Percentiles rank a stretch among this genome's conserved stretches.
These are phyloP conservation scores for Ennomos fuscantarius DNA, from an alignment of 2,888 invertebrate genomes.

Conservation along the genomic window DNA sequence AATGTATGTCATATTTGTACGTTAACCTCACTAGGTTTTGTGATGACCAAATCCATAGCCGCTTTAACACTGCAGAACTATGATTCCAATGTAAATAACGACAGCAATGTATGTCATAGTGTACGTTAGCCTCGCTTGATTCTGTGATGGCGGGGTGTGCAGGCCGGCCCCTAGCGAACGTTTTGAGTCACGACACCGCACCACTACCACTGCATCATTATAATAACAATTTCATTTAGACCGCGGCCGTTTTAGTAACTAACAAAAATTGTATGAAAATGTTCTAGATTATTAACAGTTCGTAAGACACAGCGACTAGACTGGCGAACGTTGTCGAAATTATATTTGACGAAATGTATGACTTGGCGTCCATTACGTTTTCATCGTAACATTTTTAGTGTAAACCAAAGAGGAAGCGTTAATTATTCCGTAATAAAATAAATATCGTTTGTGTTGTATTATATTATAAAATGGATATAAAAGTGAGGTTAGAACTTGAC, in stretches of 20 bases:
- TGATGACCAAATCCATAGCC: slow-evolving; percentile 8
- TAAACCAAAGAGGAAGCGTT: neutral
- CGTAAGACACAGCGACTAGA: too few species aligned
- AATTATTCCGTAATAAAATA: neutral
- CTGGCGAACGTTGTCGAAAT: too few species aligned
- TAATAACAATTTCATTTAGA: neutral
- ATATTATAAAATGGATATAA: neutral
- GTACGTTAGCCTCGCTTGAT: neutral
- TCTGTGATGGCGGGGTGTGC: neutral
- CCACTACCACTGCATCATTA: slow-evolving; percentile 10
- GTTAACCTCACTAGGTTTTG: too few species aligned
- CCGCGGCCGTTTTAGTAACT: too few species aligned
- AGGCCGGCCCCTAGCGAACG: slow-evolving; percentile 8
- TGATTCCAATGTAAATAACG: neutral
- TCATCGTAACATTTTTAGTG: neutral
- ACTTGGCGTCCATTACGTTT: neutral
- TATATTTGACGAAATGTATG: too few species aligned
- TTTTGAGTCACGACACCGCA: slow-evolving; percentile 23
- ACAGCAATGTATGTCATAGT: slow-evolving; percentile 10
- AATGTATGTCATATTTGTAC: slow-evolving; percentile 6
- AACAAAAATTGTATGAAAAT: too few species aligned
- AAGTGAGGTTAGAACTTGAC: neutral
- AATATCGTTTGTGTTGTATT: neutral
- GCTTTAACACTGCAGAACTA: slow-evolving; percentile 3
- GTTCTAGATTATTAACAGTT: too few species aligned